Percentiles rank a stretch among this genome's conserved stretches.
phyloP scores from a whole-genome alignment of 2,113 vertebrate species.

The Stigmatopora nigra region DNA sequence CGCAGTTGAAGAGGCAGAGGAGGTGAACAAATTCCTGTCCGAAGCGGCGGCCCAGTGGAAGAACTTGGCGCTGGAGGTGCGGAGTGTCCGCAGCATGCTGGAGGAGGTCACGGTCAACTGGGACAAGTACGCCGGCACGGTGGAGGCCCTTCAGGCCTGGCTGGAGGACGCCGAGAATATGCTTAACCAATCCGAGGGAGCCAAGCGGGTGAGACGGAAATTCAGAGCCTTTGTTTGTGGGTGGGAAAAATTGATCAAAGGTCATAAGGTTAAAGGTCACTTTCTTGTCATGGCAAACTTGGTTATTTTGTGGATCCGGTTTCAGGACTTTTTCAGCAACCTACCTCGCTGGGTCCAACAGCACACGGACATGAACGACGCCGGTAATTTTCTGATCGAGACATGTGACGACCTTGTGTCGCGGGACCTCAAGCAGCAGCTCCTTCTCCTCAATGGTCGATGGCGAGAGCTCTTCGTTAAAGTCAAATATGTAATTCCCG shows the following conservation, averaged over 20 bases:
- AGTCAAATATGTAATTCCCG: constrained; percentile 84
- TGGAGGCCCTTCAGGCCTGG: constrained; percentile 91
- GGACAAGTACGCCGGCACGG: constrained; percentile 87
- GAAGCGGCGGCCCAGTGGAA: constrained; percentile 90
- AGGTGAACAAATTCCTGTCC: constrained; percentile 84
- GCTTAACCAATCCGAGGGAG: constrained; percentile 83
- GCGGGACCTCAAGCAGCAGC: constrained; percentile 91
- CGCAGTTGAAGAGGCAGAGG: constrained; percentile 87
- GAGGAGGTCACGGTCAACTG: constrained; percentile 95
- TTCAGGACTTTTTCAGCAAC: constrained; percentile 74
- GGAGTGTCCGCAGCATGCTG: constrained; percentile 94
- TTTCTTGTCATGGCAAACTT: too few species aligned
- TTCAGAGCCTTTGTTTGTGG: too few species aligned
- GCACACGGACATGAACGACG: constrained; percentile 94
- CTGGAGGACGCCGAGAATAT: constrained; percentile 94
- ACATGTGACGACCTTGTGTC: constrained; percentile 93
- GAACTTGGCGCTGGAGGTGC: constrained; percentile 88
- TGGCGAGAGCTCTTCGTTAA: constrained; percentile 81
- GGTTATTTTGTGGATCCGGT: constrained; percentile 37
- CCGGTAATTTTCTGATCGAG: constrained; percentile 97
- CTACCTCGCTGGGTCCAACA: constrained; percentile 84
- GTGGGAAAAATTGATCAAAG: too few species aligned
- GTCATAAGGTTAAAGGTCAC: too few species aligned
- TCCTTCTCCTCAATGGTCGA: constrained; percentile 79
- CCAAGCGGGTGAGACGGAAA: constrained; percentile 77